Evolutionary conservation across 2,888 invertebrate species (phyloP).

Genomic region (Spatulosminthurus flaviceps): DNA sequence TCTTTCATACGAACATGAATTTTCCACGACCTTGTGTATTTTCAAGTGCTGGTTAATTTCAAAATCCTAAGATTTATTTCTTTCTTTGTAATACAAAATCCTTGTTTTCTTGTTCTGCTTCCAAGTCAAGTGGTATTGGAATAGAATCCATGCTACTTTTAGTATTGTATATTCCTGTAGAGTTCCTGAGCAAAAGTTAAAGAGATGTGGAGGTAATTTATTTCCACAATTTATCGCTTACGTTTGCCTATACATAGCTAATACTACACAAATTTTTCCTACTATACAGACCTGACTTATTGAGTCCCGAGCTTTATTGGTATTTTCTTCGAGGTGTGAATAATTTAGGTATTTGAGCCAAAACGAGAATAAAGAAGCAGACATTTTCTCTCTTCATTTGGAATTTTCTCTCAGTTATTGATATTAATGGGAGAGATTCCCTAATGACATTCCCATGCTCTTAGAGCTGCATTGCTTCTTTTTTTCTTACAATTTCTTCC

Average conservation of each 20-base stretch:
- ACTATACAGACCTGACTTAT: too few relatives aligned
- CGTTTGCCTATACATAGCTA: not conserved
- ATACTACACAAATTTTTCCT: too few relatives aligned
- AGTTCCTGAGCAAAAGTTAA: too few relatives aligned
- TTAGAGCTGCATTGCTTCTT: not conserved
- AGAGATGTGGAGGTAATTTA: not conserved
- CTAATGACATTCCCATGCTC: not conserved
- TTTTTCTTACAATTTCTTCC: not conserved
- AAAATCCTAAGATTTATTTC: constrained; percentile 6
- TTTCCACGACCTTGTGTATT: not conserved
- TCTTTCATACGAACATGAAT: not conserved
- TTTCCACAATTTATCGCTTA: not conserved
- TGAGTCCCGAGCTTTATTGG: not conserved
- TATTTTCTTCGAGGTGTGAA: constrained; percentile 8
- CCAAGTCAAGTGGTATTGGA: too few relatives aligned
- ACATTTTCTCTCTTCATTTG: not conserved
- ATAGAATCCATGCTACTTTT: too few relatives aligned
- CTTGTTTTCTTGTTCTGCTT: not conserved
- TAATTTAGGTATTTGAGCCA: not conserved
- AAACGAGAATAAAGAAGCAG: not conserved
- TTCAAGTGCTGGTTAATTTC: constrained; percentile 1
- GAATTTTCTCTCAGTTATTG: not conserved
- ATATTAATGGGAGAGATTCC: constrained; percentile 8
- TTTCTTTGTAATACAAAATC: not conserved
- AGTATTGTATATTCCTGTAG: too few relatives aligned